Evolutionary conservation across 2,113 vertebrate genomes (phyloP).

Genomic region (Thunnus thynnus): DNA sequence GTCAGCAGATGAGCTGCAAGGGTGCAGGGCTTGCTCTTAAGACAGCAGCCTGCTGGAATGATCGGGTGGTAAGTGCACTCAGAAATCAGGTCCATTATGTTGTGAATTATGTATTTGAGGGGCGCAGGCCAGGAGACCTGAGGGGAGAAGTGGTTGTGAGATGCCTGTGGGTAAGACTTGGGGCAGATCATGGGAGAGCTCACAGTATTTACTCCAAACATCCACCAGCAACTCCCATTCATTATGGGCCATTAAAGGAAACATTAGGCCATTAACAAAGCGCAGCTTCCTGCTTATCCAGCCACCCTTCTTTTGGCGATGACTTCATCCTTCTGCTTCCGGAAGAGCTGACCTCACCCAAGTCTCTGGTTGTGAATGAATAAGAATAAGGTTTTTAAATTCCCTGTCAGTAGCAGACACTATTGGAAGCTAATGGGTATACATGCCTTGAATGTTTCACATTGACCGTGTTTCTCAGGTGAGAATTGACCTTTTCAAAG

Average conservation of each 20-base stretch:
- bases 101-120: conserved; percentile 86
- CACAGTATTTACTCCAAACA: conserved; percentile 58
- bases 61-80: conserved; percentile 83
- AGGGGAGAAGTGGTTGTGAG: conserved; percentile 53
- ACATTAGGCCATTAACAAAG: conserved; percentile 82
- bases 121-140: conserved; percentile 42
- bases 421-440: conserved; percentile 40
- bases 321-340: conserved; percentile 64
- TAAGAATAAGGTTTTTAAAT: conserved; percentile 2
- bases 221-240: conserved; percentile 68
- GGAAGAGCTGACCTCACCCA: conserved; percentile 51
- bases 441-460: conserved; percentile 11
- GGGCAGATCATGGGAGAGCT: conserved; percentile 58
- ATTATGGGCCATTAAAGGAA: conserved; percentile 80
- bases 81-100: conserved; percentile 83
- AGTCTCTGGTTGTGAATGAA: conserved; percentile 41
- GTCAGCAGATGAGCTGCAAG: conserved; percentile 53
- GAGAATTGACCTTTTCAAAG: conserved; percentile 29
- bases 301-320: conserved; percentile 69
- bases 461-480: conserved; percentile 7
- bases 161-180: conserved; percentile 57
- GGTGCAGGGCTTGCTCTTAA: conserved; percentile 67
- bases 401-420: not conserved
- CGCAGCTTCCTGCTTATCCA: conserved; percentile 68
- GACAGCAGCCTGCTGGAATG: conserved; percentile 69